Evolutionary conservation across 1,140 invertebrate genomes (phyloP), one percentile per base, ranked within the genome.

Genomic region (Hestina assimilis): DNA sequence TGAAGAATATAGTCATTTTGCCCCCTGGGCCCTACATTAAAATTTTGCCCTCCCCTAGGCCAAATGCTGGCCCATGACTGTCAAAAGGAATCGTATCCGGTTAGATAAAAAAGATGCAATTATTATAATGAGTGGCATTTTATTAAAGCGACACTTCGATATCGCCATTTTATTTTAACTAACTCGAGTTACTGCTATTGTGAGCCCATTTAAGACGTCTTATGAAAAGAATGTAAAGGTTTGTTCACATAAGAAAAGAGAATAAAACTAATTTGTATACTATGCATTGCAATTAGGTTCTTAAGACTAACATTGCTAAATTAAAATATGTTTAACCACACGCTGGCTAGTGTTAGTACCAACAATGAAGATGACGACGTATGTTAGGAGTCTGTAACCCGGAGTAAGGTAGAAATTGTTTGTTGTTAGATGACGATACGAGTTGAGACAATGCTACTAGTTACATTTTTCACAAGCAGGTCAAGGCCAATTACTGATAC

Each of bases 181-280:
- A 57, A 47, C 40, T 50, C 26, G 17, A 41, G 40, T 51, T 31
- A 46, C 17, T 9, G 40, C 19, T 40, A 45, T 59, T 50, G 52
- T 43, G 24, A 51, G 46, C 41, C 41, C 45, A 59, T 52, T 8
- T 50, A 41, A 51, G 28, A 19, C 38, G 43, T 26, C 46, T 48
- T 17, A 38, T 28, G 28, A 29, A 33, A 31, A 48, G 35, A 45
- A 23, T 8, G 14, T 45, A 28, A 45, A 45, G 42, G 28, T 19
- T 3, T 4, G 23, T 26, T 28, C 42, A 45, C 24, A 29, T 17
- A 5, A 19, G 19, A 17, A 12, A 19, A 38, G n/a, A 6, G 4
- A 19, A 0, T 15, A 35, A 14, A 35, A 15, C 0, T 6, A 4
- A n/a, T 2, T 12, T 4, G 2, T 2, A 11, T 3, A 1, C 5